A percentile compares a stretch with the other conserved stretches of the same genome.
Conservation (phyloP, 2,797 vertebrate species). For the Staurois parvus region DNA sequence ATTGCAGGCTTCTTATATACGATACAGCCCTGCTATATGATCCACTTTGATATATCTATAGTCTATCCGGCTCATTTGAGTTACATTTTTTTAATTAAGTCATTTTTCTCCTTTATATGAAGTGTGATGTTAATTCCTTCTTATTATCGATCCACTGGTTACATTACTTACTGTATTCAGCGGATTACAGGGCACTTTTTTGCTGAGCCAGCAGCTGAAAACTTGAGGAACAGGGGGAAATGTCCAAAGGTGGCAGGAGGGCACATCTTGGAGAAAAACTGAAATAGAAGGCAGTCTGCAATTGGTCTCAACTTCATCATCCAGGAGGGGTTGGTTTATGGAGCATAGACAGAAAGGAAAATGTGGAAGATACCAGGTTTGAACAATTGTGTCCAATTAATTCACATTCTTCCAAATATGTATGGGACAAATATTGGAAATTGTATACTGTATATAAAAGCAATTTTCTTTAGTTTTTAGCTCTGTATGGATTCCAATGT, state of each 20-base stretch:
- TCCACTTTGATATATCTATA: conserved; percentile 28
- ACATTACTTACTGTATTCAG: conserved; percentile 44
- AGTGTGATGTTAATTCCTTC: conserved; percentile 43
- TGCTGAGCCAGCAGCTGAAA: conserved; percentile 30
- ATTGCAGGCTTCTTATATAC: conserved; percentile 28
- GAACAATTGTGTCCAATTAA: too few relatives aligned
- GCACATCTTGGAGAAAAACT: background rate
- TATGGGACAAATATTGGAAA: too few relatives aligned
- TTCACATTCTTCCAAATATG: too few relatives aligned
- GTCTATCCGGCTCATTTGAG: conserved; percentile 28
- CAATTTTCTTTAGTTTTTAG: too few relatives aligned
- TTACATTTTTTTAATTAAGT: conserved; percentile 52
- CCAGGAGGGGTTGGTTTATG: too few relatives aligned
- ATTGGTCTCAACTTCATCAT: background rate
- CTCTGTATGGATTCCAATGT: too few relatives aligned
- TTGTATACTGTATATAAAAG: too few relatives aligned
- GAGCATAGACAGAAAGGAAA: too few relatives aligned
- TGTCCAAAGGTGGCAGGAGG: conserved; percentile 12
- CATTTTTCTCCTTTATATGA: conserved; percentile 52
- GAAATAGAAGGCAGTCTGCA: background rate
- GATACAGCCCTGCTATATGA: background rate
- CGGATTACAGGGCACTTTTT: conserved; percentile 17
- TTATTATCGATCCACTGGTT: conserved; percentile 44
- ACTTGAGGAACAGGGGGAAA: conserved; percentile 14
- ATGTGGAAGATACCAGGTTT: too few relatives aligned